Conservation (phyloP, 2,888 invertebrate genomes). For the Cheiracanthium punctorium region DNA sequence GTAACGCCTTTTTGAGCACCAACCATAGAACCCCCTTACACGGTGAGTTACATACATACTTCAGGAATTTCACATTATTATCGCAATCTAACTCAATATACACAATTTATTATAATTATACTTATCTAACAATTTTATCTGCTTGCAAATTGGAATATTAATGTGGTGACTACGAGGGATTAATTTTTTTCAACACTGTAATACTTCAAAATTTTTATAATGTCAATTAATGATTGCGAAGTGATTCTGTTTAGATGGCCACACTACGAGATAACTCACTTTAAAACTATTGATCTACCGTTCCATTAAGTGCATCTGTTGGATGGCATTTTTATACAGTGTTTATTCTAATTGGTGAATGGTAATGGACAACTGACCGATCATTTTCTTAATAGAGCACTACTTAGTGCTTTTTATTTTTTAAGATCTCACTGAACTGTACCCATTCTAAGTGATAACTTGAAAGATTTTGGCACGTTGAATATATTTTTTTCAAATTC, state of each 20-base stretch:
- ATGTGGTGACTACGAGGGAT: not conserved
- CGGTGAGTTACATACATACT: too few species aligned
- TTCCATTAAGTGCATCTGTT: slow-evolving; percentile 10
- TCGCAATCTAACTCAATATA: too few species aligned
- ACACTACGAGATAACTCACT: not conserved
- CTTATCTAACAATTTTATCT: too few species aligned
- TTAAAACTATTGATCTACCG: not conserved
- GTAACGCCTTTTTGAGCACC: too few species aligned
- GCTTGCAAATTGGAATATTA: not conserved
- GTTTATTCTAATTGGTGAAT: slow-evolving; percentile 12
- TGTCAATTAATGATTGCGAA: slow-evolving; percentile 1
- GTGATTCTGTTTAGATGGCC: not conserved
- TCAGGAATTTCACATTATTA: too few species aligned
- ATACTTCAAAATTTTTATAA: not conserved
- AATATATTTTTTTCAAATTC: too few species aligned
- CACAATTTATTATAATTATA: too few species aligned
- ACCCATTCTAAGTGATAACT: too few species aligned
- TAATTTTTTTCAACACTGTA: not conserved
- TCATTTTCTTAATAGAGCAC: slow-evolving; percentile 2
- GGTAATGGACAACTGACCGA: slow-evolving; percentile 11
- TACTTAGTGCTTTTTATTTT: too few species aligned
- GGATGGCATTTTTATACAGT: not conserved
- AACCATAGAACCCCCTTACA: too few species aligned
- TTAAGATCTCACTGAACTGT: too few species aligned
- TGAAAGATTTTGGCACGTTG: too few species aligned